phyloP scores from a whole-genome alignment of 2,113 vertebrate species.

The Hipposideros armiger region DNA sequence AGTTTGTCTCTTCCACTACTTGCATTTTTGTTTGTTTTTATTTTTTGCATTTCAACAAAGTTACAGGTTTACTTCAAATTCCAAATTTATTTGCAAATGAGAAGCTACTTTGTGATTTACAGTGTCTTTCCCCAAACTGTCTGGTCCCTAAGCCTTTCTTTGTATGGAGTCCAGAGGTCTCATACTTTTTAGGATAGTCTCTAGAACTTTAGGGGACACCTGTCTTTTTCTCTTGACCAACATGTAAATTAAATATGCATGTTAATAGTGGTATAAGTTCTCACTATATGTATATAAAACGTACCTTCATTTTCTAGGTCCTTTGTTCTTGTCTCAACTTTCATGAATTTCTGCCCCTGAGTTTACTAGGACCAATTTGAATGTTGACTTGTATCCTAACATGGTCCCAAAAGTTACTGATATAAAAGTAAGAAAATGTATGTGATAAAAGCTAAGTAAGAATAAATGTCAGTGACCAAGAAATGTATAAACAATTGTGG shows the following conservation, averaged over 20 bases:
- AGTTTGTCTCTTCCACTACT: background rate
- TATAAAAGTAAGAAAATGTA: background rate
- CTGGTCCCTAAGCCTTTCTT: background rate
- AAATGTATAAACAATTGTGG: background rate
- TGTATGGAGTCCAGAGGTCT: background rate
- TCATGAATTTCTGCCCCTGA: background rate
- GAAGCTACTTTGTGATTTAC: background rate
- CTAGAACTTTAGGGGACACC: background rate
- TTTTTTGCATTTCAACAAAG: slow-evolving; percentile 45
- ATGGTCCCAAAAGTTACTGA: background rate
- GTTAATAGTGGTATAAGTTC: background rate
- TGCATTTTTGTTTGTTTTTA: slow-evolving; percentile 48
- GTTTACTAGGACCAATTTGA: background rate
- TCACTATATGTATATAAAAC: background rate
- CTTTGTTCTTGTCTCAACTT: background rate
- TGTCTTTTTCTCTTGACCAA: background rate
- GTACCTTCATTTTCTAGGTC: background rate
- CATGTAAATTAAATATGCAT: background rate
- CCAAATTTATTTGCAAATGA: background rate
- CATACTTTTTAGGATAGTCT: background rate
- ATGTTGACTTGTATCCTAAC: background rate
- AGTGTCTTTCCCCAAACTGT: background rate
- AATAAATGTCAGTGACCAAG: background rate
- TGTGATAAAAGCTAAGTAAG: background rate
- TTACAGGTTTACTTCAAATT: slow-evolving; percentile 33